Conservation (phyloP, 2,113 vertebrate genomes). For the Ammodramus savannarum region DNA sequence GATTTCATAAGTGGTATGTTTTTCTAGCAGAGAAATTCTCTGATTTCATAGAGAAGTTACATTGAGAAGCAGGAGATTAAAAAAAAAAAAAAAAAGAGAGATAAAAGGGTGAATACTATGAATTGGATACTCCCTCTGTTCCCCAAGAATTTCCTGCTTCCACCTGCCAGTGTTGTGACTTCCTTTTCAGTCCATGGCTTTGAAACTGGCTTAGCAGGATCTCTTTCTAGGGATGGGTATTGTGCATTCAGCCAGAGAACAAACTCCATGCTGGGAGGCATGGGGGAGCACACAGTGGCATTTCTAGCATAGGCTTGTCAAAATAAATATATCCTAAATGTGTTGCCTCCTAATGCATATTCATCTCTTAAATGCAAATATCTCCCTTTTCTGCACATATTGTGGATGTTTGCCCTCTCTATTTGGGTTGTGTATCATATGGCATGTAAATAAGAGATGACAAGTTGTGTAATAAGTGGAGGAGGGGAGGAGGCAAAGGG, state of each 20-base stretch:
- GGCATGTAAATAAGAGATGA: constrained; percentile 58
- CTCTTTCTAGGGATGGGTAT: background rate
- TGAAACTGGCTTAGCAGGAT: background rate
- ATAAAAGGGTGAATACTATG: background rate
- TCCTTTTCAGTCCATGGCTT: background rate
- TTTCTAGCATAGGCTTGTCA: constrained; percentile 6
- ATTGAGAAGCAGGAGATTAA: background rate
- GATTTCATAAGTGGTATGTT: background rate
- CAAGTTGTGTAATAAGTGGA: constrained; percentile 40
- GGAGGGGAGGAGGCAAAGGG: background rate
- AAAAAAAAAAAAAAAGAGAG: background rate
- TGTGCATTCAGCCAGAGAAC: background rate
- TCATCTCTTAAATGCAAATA: constrained; percentile 16
- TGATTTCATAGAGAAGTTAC: background rate
- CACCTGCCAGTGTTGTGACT: background rate
- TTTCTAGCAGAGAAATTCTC: background rate
- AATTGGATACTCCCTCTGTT: background rate
- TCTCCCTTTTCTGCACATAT: background rate
- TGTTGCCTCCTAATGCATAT: constrained; percentile 35
- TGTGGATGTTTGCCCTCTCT: constrained; percentile 47
- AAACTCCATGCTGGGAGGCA: background rate
- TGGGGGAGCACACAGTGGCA: background rate
- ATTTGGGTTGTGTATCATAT: constrained; percentile 45
- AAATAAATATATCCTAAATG: constrained; percentile 22
- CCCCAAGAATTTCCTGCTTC: background rate